Base-by-base conservation (phyloP, 2,888 invertebrate genomes). In the Hermodice carunculata region DNA sequence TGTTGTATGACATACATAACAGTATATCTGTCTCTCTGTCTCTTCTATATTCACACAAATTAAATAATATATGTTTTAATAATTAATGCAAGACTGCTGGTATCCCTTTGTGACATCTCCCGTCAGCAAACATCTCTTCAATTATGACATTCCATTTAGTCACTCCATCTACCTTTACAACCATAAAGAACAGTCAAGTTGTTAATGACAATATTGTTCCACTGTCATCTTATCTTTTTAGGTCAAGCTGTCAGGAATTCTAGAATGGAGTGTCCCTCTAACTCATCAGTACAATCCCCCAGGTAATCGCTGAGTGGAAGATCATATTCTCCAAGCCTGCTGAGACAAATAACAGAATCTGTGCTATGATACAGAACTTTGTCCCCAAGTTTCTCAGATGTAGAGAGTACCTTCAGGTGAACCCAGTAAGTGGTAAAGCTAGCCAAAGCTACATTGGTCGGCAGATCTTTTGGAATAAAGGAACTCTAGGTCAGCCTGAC, bases 231-330 rank as follows among this genome's bases (percentile, higher is more conserved):
- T n/a, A n/a, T n/a, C 61, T 79, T 82, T 67, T 84, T 85, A 1
- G 83, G 81, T 0, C 84, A 85, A 0, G 77, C 80, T 26, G 76
- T 74, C 14, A 81, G 78, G 69, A 82, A 84, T 61, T 79, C 74
- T 32, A 34, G 3, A 48, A 48, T 48, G 24, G 26, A 11, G 5
- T 6, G 14, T 11, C 48, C 48, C 11, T 6, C 6, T 48, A 11
- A 6, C 61, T 86, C 85, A 66, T 85, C 78, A 0, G 82, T 85
- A 65, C 85, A 65, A 49, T 86, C 81, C 0, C 82, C 81, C 14
- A 84, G 56, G 61, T 69, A 80, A 54, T 78, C 76, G 26, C 81
- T 84, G 0, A 74, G 64, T 5, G 74, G 67, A 4, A 78, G 78
- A 3, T 26, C 26, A 28, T 3, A 14, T 4, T 48, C 48, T 48